A percentile compares a stretch with the other conserved stretches of the same genome.
These are phyloP conservation scores for Pogonophryne albipinna DNA, from an alignment of 2,797 vertebrate species.

Conservation along the genomic window DNA sequence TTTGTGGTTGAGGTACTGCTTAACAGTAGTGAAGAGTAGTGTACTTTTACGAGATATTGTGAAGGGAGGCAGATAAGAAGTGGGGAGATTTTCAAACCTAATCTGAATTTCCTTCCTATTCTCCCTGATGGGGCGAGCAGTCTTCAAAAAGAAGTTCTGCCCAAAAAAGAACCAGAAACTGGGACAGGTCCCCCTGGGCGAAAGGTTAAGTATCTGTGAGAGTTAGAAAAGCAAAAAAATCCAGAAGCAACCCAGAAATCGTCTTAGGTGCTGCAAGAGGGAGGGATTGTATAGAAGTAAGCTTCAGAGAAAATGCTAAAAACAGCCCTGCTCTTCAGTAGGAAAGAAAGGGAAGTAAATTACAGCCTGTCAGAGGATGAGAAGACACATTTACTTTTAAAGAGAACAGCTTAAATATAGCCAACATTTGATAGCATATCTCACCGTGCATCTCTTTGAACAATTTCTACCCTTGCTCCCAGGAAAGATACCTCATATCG, in stretches of 20 bases:
- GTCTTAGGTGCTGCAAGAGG: conserved; percentile 10
- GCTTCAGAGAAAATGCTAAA: conserved; percentile 55
- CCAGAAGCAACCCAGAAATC: conserved; percentile 14
- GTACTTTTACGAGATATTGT: conserved; percentile 23
- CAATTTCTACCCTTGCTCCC: conserved; percentile 11
- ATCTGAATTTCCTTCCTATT: conserved; percentile 29
- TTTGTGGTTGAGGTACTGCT: too few relatives aligned
- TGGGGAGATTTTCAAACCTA: conserved; percentile 29
- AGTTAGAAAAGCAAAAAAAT: conserved; percentile 18
- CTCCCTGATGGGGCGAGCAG: background rate
- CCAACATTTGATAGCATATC: conserved; percentile 22
- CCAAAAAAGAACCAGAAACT: conserved; percentile 43
- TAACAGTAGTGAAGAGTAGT: conserved; percentile 2
- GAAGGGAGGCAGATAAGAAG: conserved; percentile 24
- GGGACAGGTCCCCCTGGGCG: conserved; percentile 35
- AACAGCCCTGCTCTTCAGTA: conserved; percentile 41
- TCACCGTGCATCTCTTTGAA: conserved; percentile 9
- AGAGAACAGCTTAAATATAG: conserved; percentile 74
- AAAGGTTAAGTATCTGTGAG: conserved; percentile 33
- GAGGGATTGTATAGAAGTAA: conserved; percentile 19
- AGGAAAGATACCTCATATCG: conserved; percentile 8
- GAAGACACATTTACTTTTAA: conserved; percentile 50
- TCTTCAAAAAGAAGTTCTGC: conserved; percentile 13
- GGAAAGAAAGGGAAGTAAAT: conserved; percentile 59
- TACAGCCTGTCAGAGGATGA: conserved; percentile 53